Percentiles rank a stretch among this genome's conserved stretches.
Evolutionary conservation across 2,888 invertebrate genomes (phyloP).

Genomic region (Protophormia terraenovae): DNA sequence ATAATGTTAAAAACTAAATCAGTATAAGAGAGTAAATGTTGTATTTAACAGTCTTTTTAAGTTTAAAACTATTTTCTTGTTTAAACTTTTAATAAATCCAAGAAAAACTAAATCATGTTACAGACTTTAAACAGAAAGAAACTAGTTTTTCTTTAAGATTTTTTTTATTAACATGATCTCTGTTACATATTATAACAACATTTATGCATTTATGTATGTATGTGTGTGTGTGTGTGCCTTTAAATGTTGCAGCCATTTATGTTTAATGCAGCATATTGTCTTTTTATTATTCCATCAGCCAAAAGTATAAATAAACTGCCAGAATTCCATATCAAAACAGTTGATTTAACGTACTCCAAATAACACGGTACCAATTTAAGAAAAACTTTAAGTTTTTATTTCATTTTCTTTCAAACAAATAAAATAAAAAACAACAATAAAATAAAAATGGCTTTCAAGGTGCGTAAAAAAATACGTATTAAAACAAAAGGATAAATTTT

Average conservation of each 20-base stretch:
- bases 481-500: conserved; percentile 15
- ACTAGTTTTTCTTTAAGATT: conserved; percentile 44
- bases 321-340: conserved; percentile 58
- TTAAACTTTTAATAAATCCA: not conserved
- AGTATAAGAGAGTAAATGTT: conserved; percentile 22
- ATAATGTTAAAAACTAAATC: not conserved
- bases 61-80: not conserved
- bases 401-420: conserved; percentile 6
- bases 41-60: not conserved
- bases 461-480: conserved; percentile 48
- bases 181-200: conserved; percentile 1
- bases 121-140: conserved; percentile 22
- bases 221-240: not conserved
- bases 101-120: conserved; percentile 65
- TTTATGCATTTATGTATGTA: not conserved
- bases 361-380: conserved; percentile 54
- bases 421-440: conserved; percentile 31
- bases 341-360: conserved; percentile 49
- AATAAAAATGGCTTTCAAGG: conserved; percentile 67
- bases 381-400: conserved; percentile 35
- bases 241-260: not conserved
- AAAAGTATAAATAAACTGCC: conserved; percentile 65
- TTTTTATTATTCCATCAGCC: not conserved
- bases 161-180: conserved; percentile 25
- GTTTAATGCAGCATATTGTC: conserved; percentile 4